These are phyloP conservation scores for Ernsta delagoae DNA, from an alignment of 2,888 invertebrate genomes.

Conservation along the genomic window DNA sequence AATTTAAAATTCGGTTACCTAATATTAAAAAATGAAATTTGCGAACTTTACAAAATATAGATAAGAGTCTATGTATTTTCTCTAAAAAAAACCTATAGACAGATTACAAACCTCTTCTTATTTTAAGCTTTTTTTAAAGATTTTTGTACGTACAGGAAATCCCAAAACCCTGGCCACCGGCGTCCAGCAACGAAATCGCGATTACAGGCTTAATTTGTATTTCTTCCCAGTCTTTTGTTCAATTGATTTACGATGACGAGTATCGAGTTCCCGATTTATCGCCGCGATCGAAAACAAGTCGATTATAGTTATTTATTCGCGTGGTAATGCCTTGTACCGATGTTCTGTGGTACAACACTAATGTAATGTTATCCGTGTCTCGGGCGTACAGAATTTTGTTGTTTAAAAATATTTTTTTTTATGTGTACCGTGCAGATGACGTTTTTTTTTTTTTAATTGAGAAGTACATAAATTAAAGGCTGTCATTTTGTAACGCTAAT, in stretches of 20 bases:
- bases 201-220: constrained; percentile 82
- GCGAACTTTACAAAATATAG: too few relatives aligned
- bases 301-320: constrained; percentile 57
- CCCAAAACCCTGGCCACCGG: constrained; percentile 16
- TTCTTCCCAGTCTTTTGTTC: constrained; percentile 80
- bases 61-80: too few relatives aligned
- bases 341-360: constrained; percentile 32
- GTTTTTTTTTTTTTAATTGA: background rate
- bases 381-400: constrained; percentile 5
- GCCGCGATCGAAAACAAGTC: constrained; percentile 55
- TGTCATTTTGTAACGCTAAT: too few relatives aligned
- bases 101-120: too few relatives aligned
- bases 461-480: background rate
- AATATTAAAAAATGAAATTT: too few relatives aligned
- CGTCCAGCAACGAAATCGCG: constrained; percentile 44
- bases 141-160: constrained; percentile 17
- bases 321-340: constrained; percentile 50
- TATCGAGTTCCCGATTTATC: constrained; percentile 65
- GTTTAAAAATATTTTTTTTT: constrained; percentile 24
- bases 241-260: constrained; percentile 71
- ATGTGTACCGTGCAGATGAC: constrained; percentile 5
- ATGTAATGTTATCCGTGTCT: constrained; percentile 37
- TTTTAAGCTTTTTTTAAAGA: too few relatives aligned
- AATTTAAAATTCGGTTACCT: too few relatives aligned
- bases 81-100: too few relatives aligned